A percentile compares a stretch with the other conserved stretches of the same genome.
Evolutionary conservation across 2,113 vertebrate species (phyloP).

Genomic region (Chionodraco myersi): DNA sequence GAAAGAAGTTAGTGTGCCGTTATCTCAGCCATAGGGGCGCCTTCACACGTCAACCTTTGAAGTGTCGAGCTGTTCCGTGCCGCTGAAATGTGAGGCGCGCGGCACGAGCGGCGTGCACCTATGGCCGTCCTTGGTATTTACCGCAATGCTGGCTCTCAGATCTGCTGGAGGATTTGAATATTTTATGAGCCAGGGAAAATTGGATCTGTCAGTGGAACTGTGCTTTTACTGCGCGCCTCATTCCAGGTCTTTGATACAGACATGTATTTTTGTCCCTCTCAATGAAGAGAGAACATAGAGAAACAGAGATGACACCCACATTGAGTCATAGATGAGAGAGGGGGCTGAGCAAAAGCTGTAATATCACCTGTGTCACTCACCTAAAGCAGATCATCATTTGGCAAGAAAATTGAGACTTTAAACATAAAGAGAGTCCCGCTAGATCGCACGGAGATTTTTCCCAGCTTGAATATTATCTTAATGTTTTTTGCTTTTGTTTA

Average conservation of each 20-base stretch:
- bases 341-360: slow-evolving; percentile 36
- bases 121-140: slow-evolving; percentile 77
- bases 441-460: slow-evolving; percentile 6
- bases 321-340: slow-evolving; percentile 54
- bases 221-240: slow-evolving; percentile 68
- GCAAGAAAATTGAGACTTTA: slow-evolving; percentile 33
- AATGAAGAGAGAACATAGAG: slow-evolving; percentile 66
- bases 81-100: slow-evolving; percentile 64
- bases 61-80: slow-evolving; percentile 66
- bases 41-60: slow-evolving; percentile 72
- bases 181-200: slow-evolving; percentile 85
- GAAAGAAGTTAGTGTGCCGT: slow-evolving; percentile 77
- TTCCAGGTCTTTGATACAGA: slow-evolving; percentile 80
- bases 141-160: slow-evolving; percentile 73
- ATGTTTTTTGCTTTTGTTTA: slow-evolving; percentile 12
- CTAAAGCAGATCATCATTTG: slow-evolving; percentile 47
- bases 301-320: slow-evolving; percentile 67
- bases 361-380: slow-evolving; percentile 51
- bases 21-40: slow-evolving; percentile 73
- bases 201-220: slow-evolving; percentile 81
- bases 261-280: slow-evolving; percentile 75
- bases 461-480: slow-evolving; percentile 32
- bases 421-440: slow-evolving; percentile 26
- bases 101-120: slow-evolving; percentile 59
- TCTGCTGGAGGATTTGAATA: slow-evolving; percentile 85